These are phyloP conservation scores for Anhinga rufa DNA, from an alignment of 2,113 vertebrate genomes.

Conservation along the genomic window DNA sequence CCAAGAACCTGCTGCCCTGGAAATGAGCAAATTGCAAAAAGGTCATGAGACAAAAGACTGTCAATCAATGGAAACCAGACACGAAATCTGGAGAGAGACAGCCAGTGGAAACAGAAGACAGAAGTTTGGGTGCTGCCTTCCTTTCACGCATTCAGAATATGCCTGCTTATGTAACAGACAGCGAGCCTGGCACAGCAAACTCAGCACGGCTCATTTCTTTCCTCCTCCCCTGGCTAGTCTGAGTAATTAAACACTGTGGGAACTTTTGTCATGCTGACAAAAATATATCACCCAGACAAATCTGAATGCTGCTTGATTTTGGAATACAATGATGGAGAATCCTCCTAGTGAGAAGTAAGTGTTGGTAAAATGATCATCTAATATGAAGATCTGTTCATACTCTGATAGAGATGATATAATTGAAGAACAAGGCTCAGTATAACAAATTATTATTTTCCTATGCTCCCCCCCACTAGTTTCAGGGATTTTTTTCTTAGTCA, in stretches of 20 bases:
- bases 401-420: not conserved
- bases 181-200: not conserved
- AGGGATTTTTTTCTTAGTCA: not conserved
- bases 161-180: not conserved
- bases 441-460: not conserved
- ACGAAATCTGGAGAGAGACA: not conserved
- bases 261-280: conserved; percentile 43
- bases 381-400: conserved; percentile 22
- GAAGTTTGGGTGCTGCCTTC: not conserved
- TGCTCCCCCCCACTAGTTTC: not conserved
- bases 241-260: conserved; percentile 53
- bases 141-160: not conserved
- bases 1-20: conserved; percentile 96
- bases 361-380: conserved; percentile 23
- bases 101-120: not conserved
- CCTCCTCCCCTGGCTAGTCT: conserved; percentile 10
- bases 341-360: not conserved
- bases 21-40: conserved; percentile 41
- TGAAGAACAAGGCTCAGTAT: not conserved
- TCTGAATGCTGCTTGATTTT: conserved; percentile 5
- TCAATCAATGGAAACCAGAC: not conserved
- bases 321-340: conserved; percentile 8
- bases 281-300: conserved; percentile 28
- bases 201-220: conserved; percentile 1
- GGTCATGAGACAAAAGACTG: not conserved